Evolutionary conservation across 2,888 invertebrate genomes (phyloP), one percentile per base, ranked within the genome.

Genomic region (Trichacis sp.): DNA sequence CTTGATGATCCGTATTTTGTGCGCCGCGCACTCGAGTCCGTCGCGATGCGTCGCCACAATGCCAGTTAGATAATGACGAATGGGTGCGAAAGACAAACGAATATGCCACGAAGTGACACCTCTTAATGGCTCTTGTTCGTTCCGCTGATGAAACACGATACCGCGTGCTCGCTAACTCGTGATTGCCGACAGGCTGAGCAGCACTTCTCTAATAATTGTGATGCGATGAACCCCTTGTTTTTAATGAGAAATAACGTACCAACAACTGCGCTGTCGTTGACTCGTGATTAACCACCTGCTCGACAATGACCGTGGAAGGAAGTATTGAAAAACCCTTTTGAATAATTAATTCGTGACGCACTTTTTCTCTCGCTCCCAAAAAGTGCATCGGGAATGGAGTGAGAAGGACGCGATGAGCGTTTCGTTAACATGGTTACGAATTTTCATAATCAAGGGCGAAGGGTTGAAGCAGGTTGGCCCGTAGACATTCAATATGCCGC

Each of bases 71-170:
- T 74, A 73, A 72, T 72, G 71, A 74, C 69, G 71, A 69, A 71
- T 63, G 50, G 24, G 58, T 65, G 59, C 64, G 71, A 71, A 74
- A 73, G 72, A 74, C 75, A 75, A 76, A 76, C 75, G 75, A 74
- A 83, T 83, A 83, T 84, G 74, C 81, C 82, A 84, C 84, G 83
- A 83, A 81, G 82, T 84, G 82, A 84, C 84, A 84, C 84, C 84
- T 84, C 81, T 83, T 83, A 83, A 84, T 83, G 83, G 78, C 79
- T 70, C 72, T 78, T 66, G 63, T 65, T 69, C 57, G 59, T 65
- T 14, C 59, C 59, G 60, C 54, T 63, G 53, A 57, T 69, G 65
- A 65, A 65, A 63, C 51, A 54, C 62, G 64, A 64, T 68, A 64
- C 64, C 57, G 59, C 62, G 64, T 58, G 56, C 53, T 64, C 62